These are phyloP conservation scores for Sapajus apella DNA, from an alignment of 2,113 vertebrate genomes.

Conservation along the genomic window DNA sequence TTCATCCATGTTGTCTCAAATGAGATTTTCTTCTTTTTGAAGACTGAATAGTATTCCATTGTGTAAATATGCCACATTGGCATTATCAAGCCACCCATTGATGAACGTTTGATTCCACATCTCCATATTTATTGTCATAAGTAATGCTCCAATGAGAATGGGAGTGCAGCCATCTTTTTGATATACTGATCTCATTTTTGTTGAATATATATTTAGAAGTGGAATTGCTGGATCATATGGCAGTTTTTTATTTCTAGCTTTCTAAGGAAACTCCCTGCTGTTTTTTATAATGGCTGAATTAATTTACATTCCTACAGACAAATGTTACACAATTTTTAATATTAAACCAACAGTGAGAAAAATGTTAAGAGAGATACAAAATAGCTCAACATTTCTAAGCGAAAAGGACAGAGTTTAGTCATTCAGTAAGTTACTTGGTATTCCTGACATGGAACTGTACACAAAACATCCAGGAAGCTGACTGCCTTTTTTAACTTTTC, in stretches of 20 bases:
- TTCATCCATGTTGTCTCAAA: background rate
- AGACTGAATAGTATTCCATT: background rate
- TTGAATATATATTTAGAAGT: background rate
- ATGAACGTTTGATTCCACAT: background rate
- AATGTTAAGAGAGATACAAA: background rate
- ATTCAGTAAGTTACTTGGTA: background rate
- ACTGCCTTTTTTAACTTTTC: background rate
- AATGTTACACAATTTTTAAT: background rate
- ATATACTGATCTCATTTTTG: background rate
- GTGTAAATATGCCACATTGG: background rate
- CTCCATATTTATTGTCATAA: background rate
- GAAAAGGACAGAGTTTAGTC: background rate
- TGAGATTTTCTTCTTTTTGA: background rate
- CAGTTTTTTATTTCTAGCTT: background rate
- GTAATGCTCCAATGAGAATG: background rate
- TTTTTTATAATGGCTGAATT: background rate
- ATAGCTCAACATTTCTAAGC: background rate
- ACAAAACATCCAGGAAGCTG: background rate
- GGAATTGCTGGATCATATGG: background rate
- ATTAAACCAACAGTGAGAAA: conserved; percentile 2
- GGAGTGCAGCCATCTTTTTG: background rate
- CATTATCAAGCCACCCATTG: background rate
- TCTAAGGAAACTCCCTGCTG: background rate
- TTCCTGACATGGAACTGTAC: background rate
- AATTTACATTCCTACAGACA: background rate